Evolutionary conservation across 2,113 vertebrate species (phyloP).

Genomic region (Numenius arquata): DNA sequence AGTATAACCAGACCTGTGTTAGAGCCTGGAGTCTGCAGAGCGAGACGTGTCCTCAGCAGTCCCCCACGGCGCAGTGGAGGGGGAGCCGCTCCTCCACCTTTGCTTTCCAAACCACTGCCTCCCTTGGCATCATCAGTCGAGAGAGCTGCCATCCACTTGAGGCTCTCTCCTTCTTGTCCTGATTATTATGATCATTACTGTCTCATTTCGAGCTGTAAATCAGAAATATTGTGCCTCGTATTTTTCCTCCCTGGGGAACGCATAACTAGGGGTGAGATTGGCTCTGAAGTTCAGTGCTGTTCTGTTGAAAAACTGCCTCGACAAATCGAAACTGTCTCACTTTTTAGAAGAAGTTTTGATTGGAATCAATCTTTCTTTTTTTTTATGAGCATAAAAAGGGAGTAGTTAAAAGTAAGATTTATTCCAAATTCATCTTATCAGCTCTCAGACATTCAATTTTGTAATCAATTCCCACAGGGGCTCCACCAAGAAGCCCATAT

Average conservation of each 20-base stretch:
- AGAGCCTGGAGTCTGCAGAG: background rate
- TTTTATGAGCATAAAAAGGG: constrained; percentile 70
- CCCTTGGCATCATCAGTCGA: constrained; percentile 41
- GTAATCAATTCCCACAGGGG: constrained; percentile 73
- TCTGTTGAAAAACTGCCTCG: constrained; percentile 58
- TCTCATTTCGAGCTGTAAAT: constrained; percentile 67
- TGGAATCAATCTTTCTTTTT: constrained; percentile 69
- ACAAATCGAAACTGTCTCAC: constrained; percentile 66
- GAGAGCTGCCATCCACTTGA: constrained; percentile 55
- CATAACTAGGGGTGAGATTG: constrained; percentile 50
- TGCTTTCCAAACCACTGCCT: constrained; percentile 16
- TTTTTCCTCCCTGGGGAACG: constrained; percentile 40
- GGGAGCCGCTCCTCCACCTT: background rate
- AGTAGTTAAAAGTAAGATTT: constrained; percentile 76
- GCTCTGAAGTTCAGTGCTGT: constrained; percentile 59
- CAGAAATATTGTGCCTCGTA: constrained; percentile 66
- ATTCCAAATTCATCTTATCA: constrained; percentile 76
- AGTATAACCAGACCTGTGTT: background rate
- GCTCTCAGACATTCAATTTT: constrained; percentile 73
- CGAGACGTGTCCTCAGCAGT: background rate
- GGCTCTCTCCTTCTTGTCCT: constrained; percentile 62
- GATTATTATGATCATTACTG: constrained; percentile 68
- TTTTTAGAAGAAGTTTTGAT: constrained; percentile 72
- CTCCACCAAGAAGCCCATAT: constrained; percentile 71
- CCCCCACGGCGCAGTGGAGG: rapidly evolving